Conservation (phyloP, 2,113 vertebrate species). For the sheep (Ovis aries) region ARS-UI_Ramb_v3.0 NC_056060.1:100423001-100423500, state of each 20-base stretch:
- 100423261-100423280: no score
- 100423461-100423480: not conserved
- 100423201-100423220: not conserved
- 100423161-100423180: not conserved
- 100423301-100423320: not conserved
- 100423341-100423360: not conserved
- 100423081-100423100: not conserved
- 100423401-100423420: not conserved
- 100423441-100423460: not conserved
- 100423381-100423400: not conserved
- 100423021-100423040: not conserved
- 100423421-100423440: not conserved
- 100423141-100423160: not conserved
- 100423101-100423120: rapidly evolving
- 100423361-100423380: not conserved
- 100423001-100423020: no score
- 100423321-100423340: not conserved
- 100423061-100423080: not conserved
- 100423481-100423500: not conserved
- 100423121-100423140: not conserved
- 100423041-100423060: not conserved
- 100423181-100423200: not conserved
- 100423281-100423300: no score
- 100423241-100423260: not conserved
- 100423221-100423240: rapidly evolving